Evolutionary conservation across 2,797 vertebrate genomes (phyloP), one percentile per base, ranked within the genome.

Genomic region (Characodon lateralis): DNA sequence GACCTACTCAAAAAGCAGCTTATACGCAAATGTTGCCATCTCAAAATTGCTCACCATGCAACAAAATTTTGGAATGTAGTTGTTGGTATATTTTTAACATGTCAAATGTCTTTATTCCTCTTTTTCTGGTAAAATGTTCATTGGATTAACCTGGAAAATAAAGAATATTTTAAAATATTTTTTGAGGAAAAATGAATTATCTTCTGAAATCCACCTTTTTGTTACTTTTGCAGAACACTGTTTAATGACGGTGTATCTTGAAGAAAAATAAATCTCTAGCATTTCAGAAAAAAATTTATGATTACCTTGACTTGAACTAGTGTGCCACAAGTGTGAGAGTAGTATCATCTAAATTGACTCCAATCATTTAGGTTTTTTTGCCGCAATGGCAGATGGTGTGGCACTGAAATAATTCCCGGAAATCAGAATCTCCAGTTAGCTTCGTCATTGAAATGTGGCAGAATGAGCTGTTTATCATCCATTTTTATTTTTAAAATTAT

Each of bases 131-230:
- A 31, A 63, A 18, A 31, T 6, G 14, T 16, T 20, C 59, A 2
- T 35, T 63, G 3, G 39, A 22, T 41, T 41, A 12, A 22, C 35
- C 20, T 65, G 35, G 8, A 66, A 24, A 22, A 39, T 1, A 28
- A 13, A 7, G 28, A 61, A 31, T 18, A 63, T 63, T 63, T 35
- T 0, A 5, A 10, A 28, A 28, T 31, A 14, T 59, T 28, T 3
- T n/a, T n/a, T 28, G 2, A 72, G 26, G 6, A 55, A 72, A 10
- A 74, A 87, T 89, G 87, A 91, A 9, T 22, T 46, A 31, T 26
- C 6, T 74, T 51, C 10, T 24, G 2, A 66, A 75, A 39, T 39
- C 2, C 7, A 24, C 22, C 2, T 53, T 31, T 5, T 31, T 26
- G n/a, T 20, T 7, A 26, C 39, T 61, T 48, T 28, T 26, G 6